Conservation (phyloP, 2,888 invertebrate genomes). For the Pecten maximus region DNA sequence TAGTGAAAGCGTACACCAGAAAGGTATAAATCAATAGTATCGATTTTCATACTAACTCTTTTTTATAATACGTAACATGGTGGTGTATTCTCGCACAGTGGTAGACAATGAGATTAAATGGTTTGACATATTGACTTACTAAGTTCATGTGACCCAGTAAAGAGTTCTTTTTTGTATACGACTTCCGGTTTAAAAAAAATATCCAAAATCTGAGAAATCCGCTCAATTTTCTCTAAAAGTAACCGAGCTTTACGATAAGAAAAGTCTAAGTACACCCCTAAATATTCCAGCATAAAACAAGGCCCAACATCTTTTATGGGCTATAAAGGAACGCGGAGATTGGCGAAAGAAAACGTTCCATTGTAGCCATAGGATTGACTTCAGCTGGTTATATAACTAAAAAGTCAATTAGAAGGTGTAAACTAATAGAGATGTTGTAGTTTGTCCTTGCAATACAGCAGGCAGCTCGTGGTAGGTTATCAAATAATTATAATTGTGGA, state of each 20-base stretch:
- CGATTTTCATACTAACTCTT: not conserved
- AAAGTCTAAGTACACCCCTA: not conserved
- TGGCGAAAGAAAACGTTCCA: not conserved
- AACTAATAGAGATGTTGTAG: not conserved
- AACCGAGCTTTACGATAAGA: not conserved
- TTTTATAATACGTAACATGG: constrained; percentile 44
- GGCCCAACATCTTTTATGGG: not conserved
- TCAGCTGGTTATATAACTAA: not conserved
- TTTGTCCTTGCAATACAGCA: not conserved
- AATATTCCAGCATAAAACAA: not conserved
- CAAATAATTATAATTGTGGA: not conserved
- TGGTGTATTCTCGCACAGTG: too few species aligned
- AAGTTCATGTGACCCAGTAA: constrained; percentile 50
- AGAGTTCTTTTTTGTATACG: constrained; percentile 43
- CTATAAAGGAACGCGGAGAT: not conserved
- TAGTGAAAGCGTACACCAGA: constrained; percentile 40
- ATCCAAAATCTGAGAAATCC: not conserved
- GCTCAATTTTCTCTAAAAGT: not conserved
- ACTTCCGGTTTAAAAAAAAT: too few species aligned
- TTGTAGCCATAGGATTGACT: not conserved
- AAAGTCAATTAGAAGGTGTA: not conserved
- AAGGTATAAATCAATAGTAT: constrained; percentile 42
- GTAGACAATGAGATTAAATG: constrained; percentile 47
- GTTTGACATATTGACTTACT: constrained; percentile 44
- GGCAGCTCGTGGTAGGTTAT: not conserved